Conservation (phyloP, 2,797 vertebrate genomes). For the Phaenicophaeus curvirostris region DNA sequence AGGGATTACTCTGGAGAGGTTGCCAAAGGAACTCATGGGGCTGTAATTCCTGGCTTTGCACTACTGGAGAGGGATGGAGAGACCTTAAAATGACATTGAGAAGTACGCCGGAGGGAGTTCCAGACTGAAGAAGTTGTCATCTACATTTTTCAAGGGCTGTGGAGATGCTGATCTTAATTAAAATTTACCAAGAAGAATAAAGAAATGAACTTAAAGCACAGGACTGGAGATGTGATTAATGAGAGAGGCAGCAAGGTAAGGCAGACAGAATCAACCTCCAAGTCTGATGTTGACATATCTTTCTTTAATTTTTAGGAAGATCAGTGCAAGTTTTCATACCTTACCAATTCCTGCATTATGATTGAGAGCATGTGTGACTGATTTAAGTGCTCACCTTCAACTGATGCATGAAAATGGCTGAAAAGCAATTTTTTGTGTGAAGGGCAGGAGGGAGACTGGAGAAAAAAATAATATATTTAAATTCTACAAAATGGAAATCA, state of each 20-base stretch:
- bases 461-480: background rate
- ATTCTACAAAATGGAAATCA: background rate
- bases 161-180: background rate
- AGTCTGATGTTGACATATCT: background rate
- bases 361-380: background rate
- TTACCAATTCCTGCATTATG: background rate
- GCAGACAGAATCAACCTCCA: background rate
- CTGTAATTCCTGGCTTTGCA: background rate
- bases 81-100: slow-evolving; percentile 40
- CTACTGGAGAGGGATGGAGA: background rate
- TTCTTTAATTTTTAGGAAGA: background rate
- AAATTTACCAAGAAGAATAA: background rate
- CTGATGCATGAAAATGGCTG: background rate
- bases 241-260: background rate
- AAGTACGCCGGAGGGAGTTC: background rate
- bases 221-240: background rate
- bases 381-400: background rate
- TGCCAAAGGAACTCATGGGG: background rate
- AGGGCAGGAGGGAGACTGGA: background rate
- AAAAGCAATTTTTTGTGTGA: background rate
- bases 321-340: background rate
- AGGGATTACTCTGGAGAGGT: slow-evolving; percentile 36
- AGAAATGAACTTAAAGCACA: background rate
- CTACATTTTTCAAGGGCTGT: background rate
- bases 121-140: background rate